Conservation (phyloP, 30 jellyfish, hydroid and myxozoan genomes). For the Aurelia aurita complex sp. Pacific region DNA sequence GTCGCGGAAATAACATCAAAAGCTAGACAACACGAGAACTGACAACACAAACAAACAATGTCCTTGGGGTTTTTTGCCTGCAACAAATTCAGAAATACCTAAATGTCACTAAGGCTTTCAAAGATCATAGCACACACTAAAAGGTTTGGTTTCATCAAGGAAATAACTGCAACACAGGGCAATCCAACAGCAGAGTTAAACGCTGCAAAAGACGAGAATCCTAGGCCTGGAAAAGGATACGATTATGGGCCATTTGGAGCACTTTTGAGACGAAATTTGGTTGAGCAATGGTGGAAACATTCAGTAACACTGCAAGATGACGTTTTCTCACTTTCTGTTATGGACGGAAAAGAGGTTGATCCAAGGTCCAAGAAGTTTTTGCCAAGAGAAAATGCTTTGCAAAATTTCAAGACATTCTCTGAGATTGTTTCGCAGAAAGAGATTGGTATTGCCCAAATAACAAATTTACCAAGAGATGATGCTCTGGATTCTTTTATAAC, state of each 20-base stretch:
- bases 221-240: too few species aligned
- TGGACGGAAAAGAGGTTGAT: background rate
- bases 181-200: background rate
- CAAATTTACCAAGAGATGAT: background rate
- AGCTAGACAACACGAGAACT: too few species aligned
- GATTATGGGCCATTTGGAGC: slow-evolving; percentile 60
- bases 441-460: slow-evolving; percentile 55
- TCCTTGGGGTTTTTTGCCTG: too few species aligned
- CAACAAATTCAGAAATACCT: too few species aligned
- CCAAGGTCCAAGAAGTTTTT: too few species aligned
- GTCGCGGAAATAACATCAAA: too few species aligned
- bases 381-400: too few species aligned
- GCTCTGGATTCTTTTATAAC: background rate
- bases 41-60: too few species aligned
- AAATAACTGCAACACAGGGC: background rate
- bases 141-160: slow-evolving; percentile 42
- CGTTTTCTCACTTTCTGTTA: slow-evolving; percentile 22
- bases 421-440: slow-evolving; percentile 13
- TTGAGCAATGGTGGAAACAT: slow-evolving; percentile 59
- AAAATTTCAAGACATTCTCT: background rate
- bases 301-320: slow-evolving; percentile 43
- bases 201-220: too few species aligned
- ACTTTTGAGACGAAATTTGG: slow-evolving; percentile 29
- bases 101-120: slow-evolving; percentile 18
- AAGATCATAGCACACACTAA: slow-evolving; percentile 25